Evolutionary conservation across 2,888 invertebrate genomes (phyloP), one percentile per base, ranked within the genome.

Genomic region (Litoditis marina): DNA sequence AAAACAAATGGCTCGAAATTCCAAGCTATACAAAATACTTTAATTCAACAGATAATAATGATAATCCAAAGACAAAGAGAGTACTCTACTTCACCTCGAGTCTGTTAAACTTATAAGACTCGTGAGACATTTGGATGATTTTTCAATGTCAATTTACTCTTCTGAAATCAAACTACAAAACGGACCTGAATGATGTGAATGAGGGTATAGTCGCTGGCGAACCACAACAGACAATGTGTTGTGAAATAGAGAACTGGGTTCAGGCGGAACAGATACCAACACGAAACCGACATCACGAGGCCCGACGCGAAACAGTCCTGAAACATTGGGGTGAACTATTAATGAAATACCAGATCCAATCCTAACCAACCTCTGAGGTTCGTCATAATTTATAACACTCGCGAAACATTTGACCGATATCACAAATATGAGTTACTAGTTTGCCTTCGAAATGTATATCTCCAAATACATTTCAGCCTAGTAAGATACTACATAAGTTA

Each of bases 161-260:
- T 44, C 19, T 50, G 46, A 58, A 52, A 22, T 13, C n/a, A 13
- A 16, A 7, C 30, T 30, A n/a, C n/a, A n/a, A n/a, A n/a, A 50
- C 39, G 46, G 84, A 89, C 89, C 87, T 91, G 93, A 78, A 94
- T 90, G 73, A 91, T 88, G 71, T 90, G 89, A 78, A 96, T 87
- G 78, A 98, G 88, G 80, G 92, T 86, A 91, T 94, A 98, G 86
- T 98, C 98, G 74, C 92, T 89, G 76, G 94, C 88, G 84, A 95
- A 92, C 98, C 98, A 98, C 83, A 90, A 87, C 59, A 94, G 87
- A 78, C 92, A 88, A 85, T 98, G 96, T 78, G 94, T 86, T 85
- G 92, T 92, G 86, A 95, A 92, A 8, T 63, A 60, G 2, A 69
- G 49, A 56, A 91, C 91, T 70, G 93, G 86, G 1, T 92, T 90